Percentiles rank a stretch among this genome's conserved stretches.
These are phyloP conservation scores for Tenebrio molitor DNA, from an alignment of 1,140 invertebrate genomes.

Conservation along the genomic window DNA sequence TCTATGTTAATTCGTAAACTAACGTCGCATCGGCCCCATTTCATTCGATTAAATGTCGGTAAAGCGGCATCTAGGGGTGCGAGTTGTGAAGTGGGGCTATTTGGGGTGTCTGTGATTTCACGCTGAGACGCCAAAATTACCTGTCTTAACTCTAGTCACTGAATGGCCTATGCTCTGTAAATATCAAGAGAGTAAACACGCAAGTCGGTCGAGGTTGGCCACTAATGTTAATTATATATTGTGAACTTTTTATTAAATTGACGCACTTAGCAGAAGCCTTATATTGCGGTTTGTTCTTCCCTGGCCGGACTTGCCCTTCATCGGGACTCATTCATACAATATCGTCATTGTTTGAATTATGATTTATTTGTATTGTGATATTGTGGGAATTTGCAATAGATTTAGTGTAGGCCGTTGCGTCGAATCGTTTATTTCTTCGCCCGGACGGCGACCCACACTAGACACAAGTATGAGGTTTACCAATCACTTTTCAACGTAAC, in stretches of 20 bases:
- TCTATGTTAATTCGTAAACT: constrained; percentile 18
- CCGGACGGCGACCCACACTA: constrained; percentile 24
- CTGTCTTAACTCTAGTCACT: constrained; percentile 46
- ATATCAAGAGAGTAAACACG: constrained; percentile 40
- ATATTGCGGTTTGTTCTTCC: constrained; percentile 25
- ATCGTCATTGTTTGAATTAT: constrained; percentile 19
- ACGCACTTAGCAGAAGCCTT: constrained; percentile 29
- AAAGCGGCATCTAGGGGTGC: too few species aligned
- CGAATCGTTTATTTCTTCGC: not conserved
- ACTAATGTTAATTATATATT: constrained; percentile 31
- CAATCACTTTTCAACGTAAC: constrained; percentile 35
- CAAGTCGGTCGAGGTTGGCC: constrained; percentile 35
- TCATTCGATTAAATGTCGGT: too few species aligned
- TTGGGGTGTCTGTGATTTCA: constrained; percentile 51
- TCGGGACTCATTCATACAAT: constrained; percentile 18
- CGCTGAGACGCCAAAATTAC: constrained; percentile 29
- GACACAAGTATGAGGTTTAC: constrained; percentile 29
- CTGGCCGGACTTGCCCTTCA: constrained; percentile 20
- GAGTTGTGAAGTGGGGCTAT: constrained; percentile 36
- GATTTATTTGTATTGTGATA: constrained; percentile 47
- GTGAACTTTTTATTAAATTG: constrained; percentile 21
- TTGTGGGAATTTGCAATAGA: constrained; percentile 47
- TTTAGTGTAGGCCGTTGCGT: constrained; percentile 33
- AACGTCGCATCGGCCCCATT: not conserved
- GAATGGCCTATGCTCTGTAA: constrained; percentile 48